These are phyloP conservation scores for Sceliomorpha sp. DNA, from an alignment of 2,888 invertebrate genomes.

Conservation along the genomic window DNA sequence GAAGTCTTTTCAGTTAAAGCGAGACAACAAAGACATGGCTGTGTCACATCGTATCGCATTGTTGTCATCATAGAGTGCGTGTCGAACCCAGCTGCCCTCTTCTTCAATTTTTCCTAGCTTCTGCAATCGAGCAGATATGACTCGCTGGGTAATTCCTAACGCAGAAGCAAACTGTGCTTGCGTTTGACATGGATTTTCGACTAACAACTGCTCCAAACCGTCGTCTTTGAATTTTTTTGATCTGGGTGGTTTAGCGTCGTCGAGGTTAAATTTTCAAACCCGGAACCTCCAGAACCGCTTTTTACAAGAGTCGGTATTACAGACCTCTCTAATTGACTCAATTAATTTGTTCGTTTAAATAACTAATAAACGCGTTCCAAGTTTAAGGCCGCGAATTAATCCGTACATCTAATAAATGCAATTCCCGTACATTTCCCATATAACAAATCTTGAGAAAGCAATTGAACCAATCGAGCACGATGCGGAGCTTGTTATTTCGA, in stretches of 20 bases:
- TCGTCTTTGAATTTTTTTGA: background rate
- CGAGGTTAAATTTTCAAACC: too few species aligned
- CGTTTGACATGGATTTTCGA: background rate
- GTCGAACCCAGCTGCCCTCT: slow-evolving; percentile 66
- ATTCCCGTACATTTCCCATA: background rate
- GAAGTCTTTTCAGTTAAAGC: slow-evolving; percentile 18
- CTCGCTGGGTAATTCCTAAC: background rate
- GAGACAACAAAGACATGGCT: slow-evolving; percentile 43
- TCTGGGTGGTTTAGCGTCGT: too few species aligned
- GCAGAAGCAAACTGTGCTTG: background rate
- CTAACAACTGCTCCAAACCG: background rate
- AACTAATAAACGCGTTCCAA: too few species aligned
- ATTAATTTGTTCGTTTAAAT: too few species aligned
- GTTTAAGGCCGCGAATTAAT: too few species aligned
- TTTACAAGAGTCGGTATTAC: too few species aligned
- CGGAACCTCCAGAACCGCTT: too few species aligned
- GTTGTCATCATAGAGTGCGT: slow-evolving; percentile 50
- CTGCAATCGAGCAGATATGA: slow-evolving; percentile 10
- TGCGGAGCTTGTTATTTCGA: slow-evolving; percentile 20
- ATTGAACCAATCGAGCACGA: slow-evolving; percentile 23
- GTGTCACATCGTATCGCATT: slow-evolving; percentile 17
- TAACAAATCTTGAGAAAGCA: slow-evolving; percentile 18
- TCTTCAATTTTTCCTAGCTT: slow-evolving; percentile 9
- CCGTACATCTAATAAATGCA: too few species aligned
- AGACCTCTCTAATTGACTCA: too few species aligned